Evolutionary conservation across 2,888 invertebrate genomes (phyloP), one percentile per base, ranked within the genome.

Genomic region (Operophtera brumata): DNA sequence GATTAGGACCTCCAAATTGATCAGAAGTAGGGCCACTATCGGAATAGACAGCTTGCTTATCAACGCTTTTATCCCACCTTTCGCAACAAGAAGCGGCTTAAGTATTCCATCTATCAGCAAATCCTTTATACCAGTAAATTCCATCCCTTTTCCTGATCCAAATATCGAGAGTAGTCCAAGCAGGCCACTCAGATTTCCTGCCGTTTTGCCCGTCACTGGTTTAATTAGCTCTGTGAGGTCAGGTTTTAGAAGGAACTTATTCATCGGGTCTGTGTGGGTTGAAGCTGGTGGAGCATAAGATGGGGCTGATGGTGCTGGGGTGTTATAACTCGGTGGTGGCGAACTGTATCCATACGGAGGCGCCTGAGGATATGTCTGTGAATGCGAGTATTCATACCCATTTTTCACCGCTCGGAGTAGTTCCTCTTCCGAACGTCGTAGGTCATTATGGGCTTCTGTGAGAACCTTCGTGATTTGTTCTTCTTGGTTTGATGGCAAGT

Each of bases 31-130:
- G 8, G 82, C 70, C 62, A 90, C 73, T 42, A 89, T 57, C 34
- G 91, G 91, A n/a, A 91, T 80, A 3, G 82, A 69, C 40, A 90
- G 62, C 65, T 85, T 89, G 64, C 82, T 80, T 37, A 91, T 82
- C 52, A 91, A 61, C 5, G 82, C 70, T 61, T 88, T 88, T 7
- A 90, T 62, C 1, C 85, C 84, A 2, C 81, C 80, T 67, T 86
- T 88, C 25, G 82, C 81, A 0, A 70, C 53, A 32, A 86, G 65
- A 6, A 90, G 68, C 1, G 89, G 86, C 54, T 76, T 84, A 34
- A 90, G 60, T 52, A 90, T 80, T 7, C 86, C 86, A 35, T 86
- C 82, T 35, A 86, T 73, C 12, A 87, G 64, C 4, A 85, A 64
- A 32, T 84, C 84, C 57, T 81, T 84, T 26, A 90, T 74, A 10